Conservation (phyloP, 1,140 invertebrate species). For the Ooceraea biroi region DNA sequence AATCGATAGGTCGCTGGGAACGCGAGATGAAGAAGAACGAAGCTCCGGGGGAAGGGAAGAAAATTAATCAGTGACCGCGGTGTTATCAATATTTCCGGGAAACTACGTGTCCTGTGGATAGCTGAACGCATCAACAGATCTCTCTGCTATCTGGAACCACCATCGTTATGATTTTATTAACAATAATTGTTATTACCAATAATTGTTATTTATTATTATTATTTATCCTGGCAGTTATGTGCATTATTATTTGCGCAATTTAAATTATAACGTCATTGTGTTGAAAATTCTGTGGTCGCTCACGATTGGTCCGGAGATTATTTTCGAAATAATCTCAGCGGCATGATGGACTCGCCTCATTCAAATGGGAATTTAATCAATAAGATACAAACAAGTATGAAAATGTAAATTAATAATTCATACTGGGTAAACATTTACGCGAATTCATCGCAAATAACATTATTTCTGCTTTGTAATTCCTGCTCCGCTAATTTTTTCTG, state of each 20-base stretch:
- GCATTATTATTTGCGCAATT: neutral
- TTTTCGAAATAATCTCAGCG: neutral
- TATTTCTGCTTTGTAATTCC: no score
- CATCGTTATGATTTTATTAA: slow-evolving; percentile 34
- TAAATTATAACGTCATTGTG: neutral
- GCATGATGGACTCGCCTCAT: no score
- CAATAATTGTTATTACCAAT: neutral
- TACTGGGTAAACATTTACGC: no score
- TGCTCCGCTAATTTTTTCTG: no score
- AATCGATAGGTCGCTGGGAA: neutral
- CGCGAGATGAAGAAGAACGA: neutral
- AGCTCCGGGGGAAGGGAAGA: neutral
- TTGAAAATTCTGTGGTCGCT: neutral
- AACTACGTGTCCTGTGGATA: slow-evolving; percentile 60
- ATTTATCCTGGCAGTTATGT: neutral
- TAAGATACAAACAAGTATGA: no score
- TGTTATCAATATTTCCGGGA: slow-evolving; percentile 71
- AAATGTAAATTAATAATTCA: no score
- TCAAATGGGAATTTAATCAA: no score
- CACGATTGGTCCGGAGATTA: neutral
- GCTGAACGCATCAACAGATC: slow-evolving; percentile 12
- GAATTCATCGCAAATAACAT: no score
- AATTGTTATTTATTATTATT: no score
- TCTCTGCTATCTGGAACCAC: neutral
- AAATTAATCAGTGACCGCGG: slow-evolving; percentile 47